Evolutionary conservation across 2,888 invertebrate species (phyloP).

Genomic region (Ypsolopha scabrella): DNA sequence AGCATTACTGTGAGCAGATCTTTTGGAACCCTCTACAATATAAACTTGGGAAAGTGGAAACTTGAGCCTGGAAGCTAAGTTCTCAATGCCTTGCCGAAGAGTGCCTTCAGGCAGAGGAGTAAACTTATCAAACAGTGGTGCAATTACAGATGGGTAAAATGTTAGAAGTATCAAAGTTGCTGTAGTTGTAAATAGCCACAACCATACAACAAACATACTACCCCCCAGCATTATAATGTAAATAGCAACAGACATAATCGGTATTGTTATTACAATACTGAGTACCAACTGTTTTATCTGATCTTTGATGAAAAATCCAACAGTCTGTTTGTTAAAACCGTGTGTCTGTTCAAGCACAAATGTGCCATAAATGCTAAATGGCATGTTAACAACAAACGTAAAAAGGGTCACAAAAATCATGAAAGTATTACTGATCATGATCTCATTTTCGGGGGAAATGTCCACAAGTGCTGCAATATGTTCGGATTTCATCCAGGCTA

Average conservation of each 20-base stretch:
- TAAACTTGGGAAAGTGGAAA: constrained; percentile 96
- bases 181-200: constrained; percentile 92
- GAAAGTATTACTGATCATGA: constrained; percentile 84
- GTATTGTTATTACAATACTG: constrained; percentile 80
- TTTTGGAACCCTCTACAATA: constrained; percentile 96
- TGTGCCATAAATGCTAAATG: constrained; percentile 88
- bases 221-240: constrained; percentile 91
- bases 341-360: constrained; percentile 96
- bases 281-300: constrained; percentile 88
- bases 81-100: constrained; percentile 88
- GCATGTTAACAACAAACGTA: constrained; percentile 78
- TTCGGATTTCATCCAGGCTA: constrained; percentile 79
- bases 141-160: constrained; percentile 95
- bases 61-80: constrained; percentile 83
- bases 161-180: constrained; percentile 87
- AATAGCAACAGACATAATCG: constrained; percentile 83
- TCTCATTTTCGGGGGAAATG: constrained; percentile 74
- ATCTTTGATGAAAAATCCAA: constrained; percentile 92
- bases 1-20: constrained; percentile 98
- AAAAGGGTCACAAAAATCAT: constrained; percentile 78
- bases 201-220: constrained; percentile 94
- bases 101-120: constrained; percentile 94
- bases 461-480: constrained; percentile 64
- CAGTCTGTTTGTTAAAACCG: constrained; percentile 98
- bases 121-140: constrained; percentile 98